Evolutionary conservation across 2,113 vertebrate species (phyloP).

Genomic region (Pardalotus punctatus): DNA sequence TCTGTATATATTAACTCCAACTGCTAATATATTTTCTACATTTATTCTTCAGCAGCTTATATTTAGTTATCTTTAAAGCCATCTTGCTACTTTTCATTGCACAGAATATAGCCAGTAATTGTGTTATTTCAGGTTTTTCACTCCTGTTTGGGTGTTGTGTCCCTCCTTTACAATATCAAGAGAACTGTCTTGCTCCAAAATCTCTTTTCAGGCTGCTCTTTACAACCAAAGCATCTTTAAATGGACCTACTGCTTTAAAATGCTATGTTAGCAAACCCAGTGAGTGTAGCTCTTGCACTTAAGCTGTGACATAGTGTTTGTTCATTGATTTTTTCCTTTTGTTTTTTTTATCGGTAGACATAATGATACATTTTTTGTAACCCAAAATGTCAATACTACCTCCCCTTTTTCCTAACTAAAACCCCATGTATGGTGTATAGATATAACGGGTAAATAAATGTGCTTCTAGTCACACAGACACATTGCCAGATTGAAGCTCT

Average conservation of each 20-base stretch:
- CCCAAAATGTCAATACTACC: background rate
- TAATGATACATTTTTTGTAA: background rate
- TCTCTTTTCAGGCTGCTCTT: slow-evolving; percentile 84
- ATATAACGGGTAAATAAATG: no score
- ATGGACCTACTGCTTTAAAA: slow-evolving; percentile 87
- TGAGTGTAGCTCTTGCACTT: slow-evolving; percentile 25
- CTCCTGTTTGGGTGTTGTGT: background rate
- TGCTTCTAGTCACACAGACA: background rate
- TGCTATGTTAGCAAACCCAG: slow-evolving; percentile 80
- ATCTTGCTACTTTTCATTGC: background rate
- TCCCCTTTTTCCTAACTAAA: background rate
- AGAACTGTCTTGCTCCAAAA: slow-evolving; percentile 84
- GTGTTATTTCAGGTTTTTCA: background rate
- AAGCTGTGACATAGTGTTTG: background rate
- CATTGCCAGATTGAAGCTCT: background rate
- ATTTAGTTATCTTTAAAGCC: background rate
- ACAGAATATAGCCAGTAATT: background rate
- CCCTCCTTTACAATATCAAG: slow-evolving; percentile 72
- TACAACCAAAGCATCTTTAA: slow-evolving; percentile 80
- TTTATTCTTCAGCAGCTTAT: background rate
- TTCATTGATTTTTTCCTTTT: accelerated
- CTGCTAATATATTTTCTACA: background rate
- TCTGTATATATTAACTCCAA: background rate
- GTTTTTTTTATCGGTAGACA: background rate
- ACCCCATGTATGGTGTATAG: accelerated